Conservation (phyloP, 2,888 invertebrate species). For the Drosophila fungiperda region DNA sequence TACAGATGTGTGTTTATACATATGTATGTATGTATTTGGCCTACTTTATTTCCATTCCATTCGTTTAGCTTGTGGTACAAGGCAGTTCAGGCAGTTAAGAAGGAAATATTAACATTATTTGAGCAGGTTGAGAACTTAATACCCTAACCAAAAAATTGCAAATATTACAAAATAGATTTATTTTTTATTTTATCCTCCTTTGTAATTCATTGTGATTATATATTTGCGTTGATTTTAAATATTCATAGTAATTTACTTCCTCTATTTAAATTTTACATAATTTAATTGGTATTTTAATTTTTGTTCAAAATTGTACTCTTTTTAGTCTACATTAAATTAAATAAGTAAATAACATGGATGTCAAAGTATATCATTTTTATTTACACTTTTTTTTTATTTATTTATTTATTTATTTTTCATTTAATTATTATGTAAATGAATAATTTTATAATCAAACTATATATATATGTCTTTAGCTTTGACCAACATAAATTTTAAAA, state of each 20-base stretch:
- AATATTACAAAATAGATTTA: background rate
- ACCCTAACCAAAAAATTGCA: constrained; percentile 24
- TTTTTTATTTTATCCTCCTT: background rate
- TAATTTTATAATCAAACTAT: too few species aligned
- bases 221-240: background rate
- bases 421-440: background rate
- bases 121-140: background rate
- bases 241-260: background rate
- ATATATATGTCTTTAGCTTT: too few species aligned
- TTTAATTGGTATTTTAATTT: background rate
- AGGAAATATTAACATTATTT: constrained; percentile 29
- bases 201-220: too few species aligned
- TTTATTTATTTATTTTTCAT: background rate
- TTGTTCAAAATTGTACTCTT: background rate
- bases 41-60: constrained; percentile 74
- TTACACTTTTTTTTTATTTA: too few species aligned
- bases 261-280: background rate
- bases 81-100: constrained; percentile 35
- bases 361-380: background rate
- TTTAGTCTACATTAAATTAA: background rate
- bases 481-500: too few species aligned
- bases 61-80: constrained; percentile 60
- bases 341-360: background rate
- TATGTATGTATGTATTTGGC: constrained; percentile 55
- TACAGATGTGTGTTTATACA: constrained; percentile 42